Evolutionary conservation across 53 echinoderm and acorn worm species (phyloP).

Genomic region (Glandiceps talaboti): DNA sequence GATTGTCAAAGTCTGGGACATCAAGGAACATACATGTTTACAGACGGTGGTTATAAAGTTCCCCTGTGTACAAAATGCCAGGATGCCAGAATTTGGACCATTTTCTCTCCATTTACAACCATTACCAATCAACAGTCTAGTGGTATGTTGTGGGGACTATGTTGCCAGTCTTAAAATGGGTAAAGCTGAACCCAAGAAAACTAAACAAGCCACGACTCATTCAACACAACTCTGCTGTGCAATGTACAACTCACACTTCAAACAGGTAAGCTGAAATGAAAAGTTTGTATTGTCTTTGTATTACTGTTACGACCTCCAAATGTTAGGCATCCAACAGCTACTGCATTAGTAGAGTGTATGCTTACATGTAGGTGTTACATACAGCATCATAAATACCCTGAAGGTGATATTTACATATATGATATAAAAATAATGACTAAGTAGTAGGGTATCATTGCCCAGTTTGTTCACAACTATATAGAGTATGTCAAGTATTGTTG

Average conservation of each 20-base stretch:
- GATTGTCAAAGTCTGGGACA: conserved; percentile 86
- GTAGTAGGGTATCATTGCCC: no score
- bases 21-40: conserved; percentile 65
- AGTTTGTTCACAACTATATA: no score
- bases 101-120: conserved; percentile 21
- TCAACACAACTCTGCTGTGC: conserved; percentile 71
- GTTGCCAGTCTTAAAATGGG: conserved; percentile 51
- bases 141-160: conserved; percentile 67
- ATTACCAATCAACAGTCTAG: conserved; percentile 21
- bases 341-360: no score
- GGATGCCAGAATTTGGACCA: conserved; percentile 56
- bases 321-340: no score
- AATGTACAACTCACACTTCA: conserved; percentile 76
- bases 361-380: no score
- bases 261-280: conserved; percentile 77
- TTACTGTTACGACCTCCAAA: no score
- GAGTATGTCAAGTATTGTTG: no score
- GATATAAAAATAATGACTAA: no score
- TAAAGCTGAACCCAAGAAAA: conserved; percentile 25
- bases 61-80: conserved; percentile 48
- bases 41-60: conserved; percentile 64
- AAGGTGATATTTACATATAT: no score
- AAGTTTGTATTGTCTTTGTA: no score
- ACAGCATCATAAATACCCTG: no score
- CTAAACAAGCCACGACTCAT: conserved; percentile 46